Evolutionary conservation across 2,113 vertebrate species (phyloP).

Genomic region (Laterallus jamaicensis): DNA sequence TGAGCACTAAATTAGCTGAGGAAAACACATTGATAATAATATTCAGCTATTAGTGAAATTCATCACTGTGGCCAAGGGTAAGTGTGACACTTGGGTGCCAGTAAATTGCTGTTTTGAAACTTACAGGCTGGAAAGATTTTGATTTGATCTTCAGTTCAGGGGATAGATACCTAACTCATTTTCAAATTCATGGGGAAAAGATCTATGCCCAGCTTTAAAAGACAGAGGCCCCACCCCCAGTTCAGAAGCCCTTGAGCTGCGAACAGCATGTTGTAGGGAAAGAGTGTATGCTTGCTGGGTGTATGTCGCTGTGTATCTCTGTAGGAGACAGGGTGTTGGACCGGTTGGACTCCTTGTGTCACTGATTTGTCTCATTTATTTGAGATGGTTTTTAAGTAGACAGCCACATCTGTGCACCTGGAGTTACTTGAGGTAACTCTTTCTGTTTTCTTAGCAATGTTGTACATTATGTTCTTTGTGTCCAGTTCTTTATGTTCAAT

Average conservation of each 20-base stretch:
- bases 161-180: slow-evolving; percentile 1
- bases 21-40: neutral
- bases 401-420: neutral
- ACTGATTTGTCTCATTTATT: neutral
- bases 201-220: neutral
- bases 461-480: neutral
- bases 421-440: neutral
- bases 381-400: neutral
- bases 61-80: slow-evolving; percentile 4
- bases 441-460: neutral
- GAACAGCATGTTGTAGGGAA: neutral
- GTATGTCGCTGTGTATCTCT: neutral
- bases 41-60: neutral
- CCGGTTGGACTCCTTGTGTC: neutral
- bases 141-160: slow-evolving; percentile 27
- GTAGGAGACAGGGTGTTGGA: neutral
- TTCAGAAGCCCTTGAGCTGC: neutral
- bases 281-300: neutral
- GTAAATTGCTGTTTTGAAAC: slow-evolving; percentile 20
- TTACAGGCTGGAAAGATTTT: slow-evolving; percentile 7
- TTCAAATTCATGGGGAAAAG: neutral
- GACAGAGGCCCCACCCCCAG: neutral
- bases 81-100: neutral
- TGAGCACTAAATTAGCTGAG: slow-evolving; percentile 26
- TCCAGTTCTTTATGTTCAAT: neutral